Conservation (phyloP, 1,140 invertebrate species). For the Bombus superbus region DNA sequence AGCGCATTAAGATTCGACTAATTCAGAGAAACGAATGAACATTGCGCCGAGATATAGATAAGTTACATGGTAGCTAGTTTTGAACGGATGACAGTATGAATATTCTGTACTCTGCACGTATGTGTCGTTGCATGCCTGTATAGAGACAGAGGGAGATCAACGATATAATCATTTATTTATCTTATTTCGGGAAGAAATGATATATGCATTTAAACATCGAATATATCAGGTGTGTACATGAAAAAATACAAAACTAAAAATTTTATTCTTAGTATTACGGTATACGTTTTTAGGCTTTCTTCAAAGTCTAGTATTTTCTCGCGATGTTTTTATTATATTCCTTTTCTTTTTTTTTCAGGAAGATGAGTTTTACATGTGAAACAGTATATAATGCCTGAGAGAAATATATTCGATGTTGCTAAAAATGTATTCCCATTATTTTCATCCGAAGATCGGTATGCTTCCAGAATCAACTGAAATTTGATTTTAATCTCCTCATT, state of each 20-base stretch:
- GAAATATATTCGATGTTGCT: constrained; percentile 1
- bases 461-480: constrained; percentile 46
- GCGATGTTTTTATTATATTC: neutral
- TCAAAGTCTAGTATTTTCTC: neutral
- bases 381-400: neutral
- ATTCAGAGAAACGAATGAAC: constrained; percentile 31
- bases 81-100: constrained; percentile 45
- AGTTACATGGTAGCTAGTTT: constrained; percentile 44
- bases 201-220: constrained; percentile 25
- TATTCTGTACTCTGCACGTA: constrained; percentile 48
- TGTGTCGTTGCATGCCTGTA: constrained; percentile 47
- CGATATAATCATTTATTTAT: constrained; percentile 44
- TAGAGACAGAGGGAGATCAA: constrained; percentile 20
- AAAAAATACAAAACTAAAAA: neutral
- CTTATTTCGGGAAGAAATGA: constrained; percentile 16
- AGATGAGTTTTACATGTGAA: neutral
- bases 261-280: neutral
- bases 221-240: constrained; percentile 4
- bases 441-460: constrained; percentile 40
- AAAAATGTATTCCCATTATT: constrained; percentile 8
- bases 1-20: constrained; percentile 40
- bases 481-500: constrained; percentile 27
- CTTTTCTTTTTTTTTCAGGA: neutral
- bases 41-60: constrained; percentile 37
- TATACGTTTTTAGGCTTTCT: neutral